Base-by-base conservation (phyloP, 2,113 vertebrate species). In the Takifugu bimaculatus region DNA sequence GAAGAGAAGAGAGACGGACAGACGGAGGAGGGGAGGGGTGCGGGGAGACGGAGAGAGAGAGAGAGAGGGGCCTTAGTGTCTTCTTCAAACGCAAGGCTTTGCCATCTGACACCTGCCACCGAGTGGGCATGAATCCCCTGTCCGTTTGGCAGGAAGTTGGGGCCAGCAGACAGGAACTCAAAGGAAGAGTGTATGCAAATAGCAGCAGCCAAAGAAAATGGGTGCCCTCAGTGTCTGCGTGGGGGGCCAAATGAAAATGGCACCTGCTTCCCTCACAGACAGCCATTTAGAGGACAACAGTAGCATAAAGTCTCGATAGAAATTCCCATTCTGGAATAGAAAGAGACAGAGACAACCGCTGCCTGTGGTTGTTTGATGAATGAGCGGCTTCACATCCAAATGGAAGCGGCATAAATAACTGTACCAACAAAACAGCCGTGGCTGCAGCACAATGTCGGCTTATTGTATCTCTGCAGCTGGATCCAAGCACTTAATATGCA, bases 81-180 rank as follows among this genome's bases (percentile, higher is more conserved):
- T 84, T 83, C 48, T 80, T 77, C 44, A 75, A 85, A 80, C 88
- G 85, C 75, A 76, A 80, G 82, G 83, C 82, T 89, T 77, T 70
- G 85, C 87, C 85, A 87, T 90, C 84, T 90, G 85, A 87, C 85
- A 89, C 87, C 88, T 90, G 88, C 88, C 85, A 86, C 85, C 75
- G 86, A 85, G 78, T 78, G 84, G 85, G 83, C 83, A 85, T 66
- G 57, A 64, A 85, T 80, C 63, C 78, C 71, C 85, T 84, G 74
- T 85, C 83, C 71, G 70, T 68, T 89, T 86, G 88, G 87, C 88
- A 90, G 87, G 89, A 90, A 89, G 86, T 85, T 65, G 70, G 78
- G 57, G 75, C 79, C 83, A 80, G 79, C 73, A 58, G 26, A 78
- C 76, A 84, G 83, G 78, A 85, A 84, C 80, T 82, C 75, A 88